Evolutionary conservation across 2,113 vertebrate species (phyloP), one percentile per base, ranked within the genome.

Genomic region (Chloebia gouldiae): DNA sequence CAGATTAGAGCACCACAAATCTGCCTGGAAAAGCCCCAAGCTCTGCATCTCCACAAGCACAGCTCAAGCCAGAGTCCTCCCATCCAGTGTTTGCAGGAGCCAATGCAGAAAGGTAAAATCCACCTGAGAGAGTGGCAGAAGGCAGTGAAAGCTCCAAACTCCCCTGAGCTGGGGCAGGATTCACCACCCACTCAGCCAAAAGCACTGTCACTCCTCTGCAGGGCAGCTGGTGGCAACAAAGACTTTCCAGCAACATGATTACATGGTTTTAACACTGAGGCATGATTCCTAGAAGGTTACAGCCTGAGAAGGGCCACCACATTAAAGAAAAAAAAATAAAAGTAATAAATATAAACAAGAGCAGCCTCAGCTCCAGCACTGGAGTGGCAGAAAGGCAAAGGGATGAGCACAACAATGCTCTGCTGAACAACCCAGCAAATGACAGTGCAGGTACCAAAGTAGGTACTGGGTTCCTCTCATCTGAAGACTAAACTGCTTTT

Each of bases 191-290:
- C 3, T 56, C 59, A 88, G 47, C 64, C 59, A 61, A 35, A 35
- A 60, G 60, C 1, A 0, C 33, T 33, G 39, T 44, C 77, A 25
- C 66, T 91, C 53, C 60, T 87, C 68, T 81, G 83, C 64, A 39
- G 63, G 92, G 86, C 82, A 83, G 87, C 90, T 72, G 87, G 53
- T 61, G 63, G 56, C 63, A 73, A 90, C 68, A 57, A 77, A 73
- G 81, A 83, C 66, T 49, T 76, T 53, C 60, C 75, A 87, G 65
- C 19, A 22, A 73, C 2, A 2, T 6, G 59, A 81, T 68, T 33
- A 18, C 23, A 54, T 2, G 9, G 47, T 44, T 90, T 51, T 60
- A 89, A 35, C 71, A 63, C 28, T 8, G 0, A n/a, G 44, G 23
- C 79, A 44, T 0, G 0, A 71, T 86, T 81, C 86, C 93, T 86